Evolutionary conservation across 1,140 invertebrate species (phyloP).

Genomic region (Parasteatoda tepidariorum): DNA sequence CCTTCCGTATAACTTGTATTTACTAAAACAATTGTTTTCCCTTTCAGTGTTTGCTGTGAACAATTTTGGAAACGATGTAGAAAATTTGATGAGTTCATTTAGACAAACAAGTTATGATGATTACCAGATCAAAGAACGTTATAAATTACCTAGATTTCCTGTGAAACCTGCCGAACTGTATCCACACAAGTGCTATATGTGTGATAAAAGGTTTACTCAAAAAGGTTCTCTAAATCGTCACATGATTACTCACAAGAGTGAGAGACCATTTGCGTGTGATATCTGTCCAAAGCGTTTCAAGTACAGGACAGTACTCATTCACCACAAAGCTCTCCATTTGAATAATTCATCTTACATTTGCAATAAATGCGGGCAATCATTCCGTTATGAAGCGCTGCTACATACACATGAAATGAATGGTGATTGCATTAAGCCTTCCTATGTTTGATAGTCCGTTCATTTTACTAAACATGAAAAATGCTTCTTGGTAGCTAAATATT

Average conservation of each 20-base stretch:
- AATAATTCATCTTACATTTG: not conserved
- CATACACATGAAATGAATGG: not conserved
- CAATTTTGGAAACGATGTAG: too few species aligned
- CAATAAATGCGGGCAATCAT: not conserved
- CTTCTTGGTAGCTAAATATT: too few species aligned
- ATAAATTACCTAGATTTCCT: too few species aligned
- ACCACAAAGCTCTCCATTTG: constrained; percentile 3
- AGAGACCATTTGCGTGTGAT: constrained; percentile 63
- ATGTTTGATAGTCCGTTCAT: too few species aligned
- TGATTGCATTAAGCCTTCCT: not conserved
- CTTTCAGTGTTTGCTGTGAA: too few species aligned
- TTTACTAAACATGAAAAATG: too few species aligned
- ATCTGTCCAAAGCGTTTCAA: constrained; percentile 62
- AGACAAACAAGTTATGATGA: too few species aligned
- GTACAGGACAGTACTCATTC: constrained; percentile 7
- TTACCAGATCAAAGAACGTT: too few species aligned
- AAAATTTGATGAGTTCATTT: too few species aligned
- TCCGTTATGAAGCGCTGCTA: not conserved
- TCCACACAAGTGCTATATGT: constrained; percentile 3
- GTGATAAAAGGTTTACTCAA: constrained; percentile 15
- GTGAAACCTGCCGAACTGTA: not conserved
- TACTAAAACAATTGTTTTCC: too few species aligned
- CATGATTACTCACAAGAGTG: constrained; percentile 62
- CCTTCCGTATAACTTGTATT: too few species aligned
- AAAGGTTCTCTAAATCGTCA: constrained; percentile 52